phyloP scores from a whole-genome alignment of 2,797 vertebrate species.

The Chaunax sp. region DNA sequence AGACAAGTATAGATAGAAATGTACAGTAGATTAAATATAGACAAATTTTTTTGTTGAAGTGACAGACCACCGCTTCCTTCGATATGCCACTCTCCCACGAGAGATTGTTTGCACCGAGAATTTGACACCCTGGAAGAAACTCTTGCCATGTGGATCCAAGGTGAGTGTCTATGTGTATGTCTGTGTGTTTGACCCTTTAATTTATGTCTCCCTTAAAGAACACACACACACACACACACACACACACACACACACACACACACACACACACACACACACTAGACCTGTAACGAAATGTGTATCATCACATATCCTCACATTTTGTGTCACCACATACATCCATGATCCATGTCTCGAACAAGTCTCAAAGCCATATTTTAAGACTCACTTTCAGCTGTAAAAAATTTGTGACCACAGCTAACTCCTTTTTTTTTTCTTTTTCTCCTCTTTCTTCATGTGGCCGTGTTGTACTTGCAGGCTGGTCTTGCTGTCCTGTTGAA shows the following conservation, averaged over 20 bases:
- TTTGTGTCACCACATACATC: neutral
- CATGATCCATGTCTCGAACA: neutral
- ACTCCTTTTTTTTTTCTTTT: neutral
- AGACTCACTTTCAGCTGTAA: too few species aligned
- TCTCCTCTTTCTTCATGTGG: neutral
- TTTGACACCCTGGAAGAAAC: conserved; percentile 98
- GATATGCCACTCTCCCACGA: conserved; percentile 93
- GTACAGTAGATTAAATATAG: neutral
- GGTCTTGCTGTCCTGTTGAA: conserved; percentile 94
- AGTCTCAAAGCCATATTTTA: neutral
- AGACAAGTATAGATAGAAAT: neutral
- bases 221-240: too few species aligned
- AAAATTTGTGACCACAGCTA: neutral
- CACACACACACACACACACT: too few species aligned
- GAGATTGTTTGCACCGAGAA: conserved; percentile 99
- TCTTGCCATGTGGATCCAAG: conserved; percentile 96
- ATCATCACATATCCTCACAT: too few species aligned
- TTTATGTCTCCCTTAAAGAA: neutral
- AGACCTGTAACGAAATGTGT: neutral
- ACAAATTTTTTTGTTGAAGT: conserved; percentile 74
- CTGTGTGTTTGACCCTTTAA: conserved; percentile 62
- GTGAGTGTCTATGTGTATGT: conserved; percentile 66
- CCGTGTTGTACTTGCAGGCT: conserved; percentile 80
- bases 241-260: too few species aligned
- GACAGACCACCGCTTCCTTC: conserved; percentile 91